phyloP scores from a whole-genome alignment of 1,140 invertebrate genomes.

The Zaprionus ghesquierei region DNA sequence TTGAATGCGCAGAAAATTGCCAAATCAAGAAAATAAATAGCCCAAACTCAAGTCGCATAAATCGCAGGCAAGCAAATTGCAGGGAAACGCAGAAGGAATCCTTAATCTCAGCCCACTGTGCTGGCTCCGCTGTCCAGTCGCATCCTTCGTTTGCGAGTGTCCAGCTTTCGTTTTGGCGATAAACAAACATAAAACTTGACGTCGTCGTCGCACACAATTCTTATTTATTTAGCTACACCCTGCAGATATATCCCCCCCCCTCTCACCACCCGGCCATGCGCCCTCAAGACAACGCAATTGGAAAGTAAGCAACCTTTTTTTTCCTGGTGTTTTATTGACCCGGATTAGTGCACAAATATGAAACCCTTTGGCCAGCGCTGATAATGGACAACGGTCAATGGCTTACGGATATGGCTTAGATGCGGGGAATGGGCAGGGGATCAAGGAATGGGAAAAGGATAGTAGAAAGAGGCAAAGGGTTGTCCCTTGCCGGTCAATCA shows the following conservation, averaged over 20 bases:
- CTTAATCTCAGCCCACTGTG: not conserved
- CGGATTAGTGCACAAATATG: constrained; percentile 61
- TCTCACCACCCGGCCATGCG: too few species aligned
- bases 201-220: constrained; percentile 67
- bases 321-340: constrained; percentile 68
- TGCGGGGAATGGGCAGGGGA: not conserved
- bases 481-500: constrained; percentile 65
- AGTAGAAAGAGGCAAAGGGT: constrained; percentile 43
- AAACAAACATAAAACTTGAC: constrained; percentile 80
- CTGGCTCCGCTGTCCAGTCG: constrained; percentile 28
- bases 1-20: constrained; percentile 59
- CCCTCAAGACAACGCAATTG: constrained; percentile 43
- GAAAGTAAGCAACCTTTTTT: constrained; percentile 32
- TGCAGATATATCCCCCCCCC: constrained; percentile 36
- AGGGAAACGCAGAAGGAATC: too few species aligned
- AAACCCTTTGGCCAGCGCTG: constrained; percentile 67
- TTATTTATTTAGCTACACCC: constrained; percentile 68
- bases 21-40: constrained; percentile 67
- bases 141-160: constrained; percentile 56
- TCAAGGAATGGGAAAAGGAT: not conserved
- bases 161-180: constrained; percentile 73
- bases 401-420: constrained; percentile 15
- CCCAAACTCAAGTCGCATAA: constrained; percentile 54
- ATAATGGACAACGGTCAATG: constrained; percentile 56
- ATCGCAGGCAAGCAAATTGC: constrained; percentile 60